Base-by-base conservation (phyloP, 2,888 invertebrate genomes). In the Philopedon plagiatum region DNA sequence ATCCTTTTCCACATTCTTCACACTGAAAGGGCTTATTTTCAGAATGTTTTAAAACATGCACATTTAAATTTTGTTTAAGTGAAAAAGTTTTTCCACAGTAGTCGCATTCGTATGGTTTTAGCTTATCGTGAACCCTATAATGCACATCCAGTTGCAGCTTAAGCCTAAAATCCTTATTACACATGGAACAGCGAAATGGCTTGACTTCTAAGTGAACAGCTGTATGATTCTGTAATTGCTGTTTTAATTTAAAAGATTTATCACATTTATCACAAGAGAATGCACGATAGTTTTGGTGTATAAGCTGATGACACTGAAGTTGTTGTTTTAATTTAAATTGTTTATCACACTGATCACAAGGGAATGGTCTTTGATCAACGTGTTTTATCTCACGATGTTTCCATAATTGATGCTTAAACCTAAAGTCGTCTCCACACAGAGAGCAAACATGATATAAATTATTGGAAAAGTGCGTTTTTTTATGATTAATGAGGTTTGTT, bases 81-180 rank as follows among this genome's bases (percentile, higher is more conserved):
- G 71, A 61, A 58, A 78, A 78, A 37, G 26, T 37, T 62, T 77
- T 78, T 3, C 54, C 51, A 62, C 78, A 78, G 0, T 44, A 23
- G 2, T 54, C 51, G 41, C 78, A 78, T 54, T 67, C 37, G 62
- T 73, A 76, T 3, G 67, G 73, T 64, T 69, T 76, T 49, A 78
- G 74, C 51, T 76, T 75, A 37, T 69, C 54, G 74, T 80, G 80
- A 13, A 78, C 77, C 44, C 77, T 76, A 13, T 61, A 46, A 56
- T 80, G 80, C 18, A 76, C 77, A 41, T 79, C 76, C 39, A 80
- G 65, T 61, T 80, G 80, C 34, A 79, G 80, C 57, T 80, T 80
- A 32, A 80, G 76, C 37, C 76, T 78, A 68, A 81, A 81, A 8
- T 56, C 41, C 62, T 80, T 81, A 3, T 76, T 62, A 67, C 81